phyloP scores from a whole-genome alignment of 2,113 vertebrate species.

The Chionomys nivalis region DNA sequence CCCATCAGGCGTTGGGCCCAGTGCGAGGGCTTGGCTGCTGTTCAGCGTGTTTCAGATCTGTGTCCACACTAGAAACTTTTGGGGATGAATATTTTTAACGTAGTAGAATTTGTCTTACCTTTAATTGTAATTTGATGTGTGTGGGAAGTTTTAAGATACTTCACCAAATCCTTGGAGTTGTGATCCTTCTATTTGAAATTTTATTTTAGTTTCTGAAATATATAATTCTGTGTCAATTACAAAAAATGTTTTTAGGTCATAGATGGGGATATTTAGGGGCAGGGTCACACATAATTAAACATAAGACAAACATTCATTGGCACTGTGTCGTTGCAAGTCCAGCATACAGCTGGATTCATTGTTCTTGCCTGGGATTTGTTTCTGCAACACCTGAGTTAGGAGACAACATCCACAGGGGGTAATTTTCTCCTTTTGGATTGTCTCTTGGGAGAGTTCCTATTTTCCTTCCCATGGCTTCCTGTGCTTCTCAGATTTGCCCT shows the following conservation, averaged over 20 bases:
- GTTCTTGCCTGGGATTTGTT: constrained; percentile 36
- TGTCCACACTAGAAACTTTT: not conserved
- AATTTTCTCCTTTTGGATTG: constrained; percentile 79
- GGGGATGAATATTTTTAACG: not conserved
- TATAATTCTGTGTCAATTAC: constrained; percentile 65
- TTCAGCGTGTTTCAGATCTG: not conserved
- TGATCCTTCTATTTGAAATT: constrained; percentile 44
- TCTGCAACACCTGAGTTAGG: constrained; percentile 53
- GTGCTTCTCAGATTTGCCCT: constrained; percentile 70
- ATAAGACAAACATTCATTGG: constrained; percentile 70
- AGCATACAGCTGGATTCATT: constrained; percentile 68
- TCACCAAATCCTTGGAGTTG: not conserved
- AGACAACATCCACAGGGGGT: constrained; percentile 70
- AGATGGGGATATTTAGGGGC: constrained; percentile 74
- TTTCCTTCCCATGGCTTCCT: constrained; percentile 81
- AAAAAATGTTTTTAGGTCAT: constrained; percentile 75
- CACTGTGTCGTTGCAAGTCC: constrained; percentile 70
- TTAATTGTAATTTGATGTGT: not conserved
- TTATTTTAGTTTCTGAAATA: constrained; percentile 69
- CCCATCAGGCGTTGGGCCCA: not conserved
- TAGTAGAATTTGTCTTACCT: not conserved
- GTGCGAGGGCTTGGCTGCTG: not conserved
- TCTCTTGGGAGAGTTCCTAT: constrained; percentile 79
- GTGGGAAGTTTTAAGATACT: not conserved
- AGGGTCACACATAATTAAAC: constrained; percentile 78